Evolutionary conservation across 2,113 vertebrate species (phyloP), one percentile per base, ranked within the genome.

Genomic region (Carettochelys insculpta): DNA sequence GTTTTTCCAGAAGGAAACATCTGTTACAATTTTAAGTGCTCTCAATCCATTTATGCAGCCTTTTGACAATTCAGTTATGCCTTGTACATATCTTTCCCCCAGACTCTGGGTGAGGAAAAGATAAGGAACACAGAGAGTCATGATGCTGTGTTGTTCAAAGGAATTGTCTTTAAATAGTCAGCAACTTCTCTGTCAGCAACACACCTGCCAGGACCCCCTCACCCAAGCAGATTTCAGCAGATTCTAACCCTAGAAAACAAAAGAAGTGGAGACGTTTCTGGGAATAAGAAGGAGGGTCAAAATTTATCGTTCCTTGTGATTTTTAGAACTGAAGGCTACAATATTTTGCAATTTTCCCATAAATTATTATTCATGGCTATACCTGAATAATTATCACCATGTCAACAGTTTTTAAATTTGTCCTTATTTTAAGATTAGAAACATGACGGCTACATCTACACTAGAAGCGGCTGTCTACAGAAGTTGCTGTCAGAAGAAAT

Each of bases 221-320:
- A 88, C 81, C 34, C 86, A 86, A 89, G 90, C 25, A 81, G 75
- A 89, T 38, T 53, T 83, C n/a, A n/a, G n/a, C n/a, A n/a, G n/a
- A n/a, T n/a, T n/a, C n/a, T 71, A 80, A 38, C 11, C 83, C 12
- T 47, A 25, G 16, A 3, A 1, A 38, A 68, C 80, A 88, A 79
- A 29, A 82, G 80, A 92, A 88, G 20, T 61, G 80, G 75, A 81
- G 83, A 27, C 20, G 81, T 34, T 94, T 51, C 50, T 90, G 78
- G 87, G 22, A 47, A 52, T 83, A 38, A 73, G 25, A 25, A 87
- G 29, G 20, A 83, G 20, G 31, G 85, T 54, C 12, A 84, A 12
- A 5, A 79, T 54, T 54, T 27, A 54, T 27, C 27, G 24, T 54
- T 10, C 52, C 31, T 82, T 92, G 88, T 90, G 13, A 85, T 88